phyloP scores from a whole-genome alignment of 2,888 invertebrate species.

The Lacanobia wlatinum region DNA sequence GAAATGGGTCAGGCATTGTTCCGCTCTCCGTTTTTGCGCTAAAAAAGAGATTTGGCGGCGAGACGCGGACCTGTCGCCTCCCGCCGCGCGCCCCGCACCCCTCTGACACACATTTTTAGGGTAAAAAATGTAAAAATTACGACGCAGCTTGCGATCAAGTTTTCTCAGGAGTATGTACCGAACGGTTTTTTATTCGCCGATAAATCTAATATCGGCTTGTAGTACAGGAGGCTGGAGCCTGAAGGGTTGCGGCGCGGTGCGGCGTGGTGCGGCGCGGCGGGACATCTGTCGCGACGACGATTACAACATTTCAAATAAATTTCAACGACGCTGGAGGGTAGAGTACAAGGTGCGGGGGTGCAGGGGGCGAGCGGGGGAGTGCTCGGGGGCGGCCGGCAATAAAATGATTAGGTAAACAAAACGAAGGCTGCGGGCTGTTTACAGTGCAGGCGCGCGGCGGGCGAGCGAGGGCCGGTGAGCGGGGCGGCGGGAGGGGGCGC shows the following conservation, averaged over 20 bases:
- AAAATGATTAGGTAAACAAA: slow-evolving; percentile 89
- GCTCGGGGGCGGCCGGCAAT: slow-evolving; percentile 74
- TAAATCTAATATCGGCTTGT: slow-evolving; percentile 84
- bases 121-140: slow-evolving; percentile 87
- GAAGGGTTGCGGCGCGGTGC: slow-evolving; percentile 72
- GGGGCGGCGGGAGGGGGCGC: slow-evolving; percentile 54
- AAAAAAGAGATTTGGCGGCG: slow-evolving; percentile 87
- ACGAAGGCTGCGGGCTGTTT: slow-evolving; percentile 81
- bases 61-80: slow-evolving; percentile 81
- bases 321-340: slow-evolving; percentile 66
- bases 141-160: slow-evolving; percentile 86
- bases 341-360: slow-evolving; percentile 36
- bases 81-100: slow-evolving; percentile 73
- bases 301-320: slow-evolving; percentile 79
- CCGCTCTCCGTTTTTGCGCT: slow-evolving; percentile 86
- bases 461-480: slow-evolving; percentile 41
- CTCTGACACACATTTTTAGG: slow-evolving; percentile 89
- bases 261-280: slow-evolving; percentile 51
- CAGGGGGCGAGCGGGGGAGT: slow-evolving; percentile 57
- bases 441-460: slow-evolving; percentile 64
- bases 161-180: slow-evolving; percentile 84
- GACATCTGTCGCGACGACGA: slow-evolving; percentile 79
- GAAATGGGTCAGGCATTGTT: slow-evolving; percentile 90
- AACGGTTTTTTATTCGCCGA: slow-evolving; percentile 76
- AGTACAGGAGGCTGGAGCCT: slow-evolving; percentile 77